These are phyloP conservation scores for Orbicella faveolata DNA, from an alignment of 64 coral and sea anemone species.

Conservation along the genomic window DNA sequence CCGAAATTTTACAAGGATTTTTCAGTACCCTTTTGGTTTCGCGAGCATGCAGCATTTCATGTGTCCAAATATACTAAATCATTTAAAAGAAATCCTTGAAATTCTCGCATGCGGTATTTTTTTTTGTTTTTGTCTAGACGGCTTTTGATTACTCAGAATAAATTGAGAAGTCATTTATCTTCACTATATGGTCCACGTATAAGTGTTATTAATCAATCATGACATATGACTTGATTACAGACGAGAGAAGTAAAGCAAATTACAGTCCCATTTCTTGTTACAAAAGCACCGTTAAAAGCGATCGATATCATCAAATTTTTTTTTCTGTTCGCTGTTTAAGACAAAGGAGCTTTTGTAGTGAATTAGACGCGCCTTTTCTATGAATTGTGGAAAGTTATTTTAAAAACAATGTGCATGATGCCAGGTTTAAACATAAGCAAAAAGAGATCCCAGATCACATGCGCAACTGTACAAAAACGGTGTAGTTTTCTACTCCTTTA, in stretches of 20 bases:
- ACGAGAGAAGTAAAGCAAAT: neutral
- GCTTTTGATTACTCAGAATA: neutral
- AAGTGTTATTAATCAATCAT: neutral
- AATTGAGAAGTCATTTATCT: neutral
- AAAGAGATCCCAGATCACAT: neutral
- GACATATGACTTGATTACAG: neutral
- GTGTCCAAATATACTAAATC: neutral
- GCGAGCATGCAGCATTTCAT: neutral
- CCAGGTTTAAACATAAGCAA: neutral
- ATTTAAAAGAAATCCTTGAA: neutral
- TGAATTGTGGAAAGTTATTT: neutral
- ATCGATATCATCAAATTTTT: neutral
- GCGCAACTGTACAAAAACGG: neutral
- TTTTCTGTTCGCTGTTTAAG: neutral
- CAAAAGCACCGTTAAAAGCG: neutral
- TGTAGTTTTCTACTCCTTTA: neutral
- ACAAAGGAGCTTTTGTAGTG: neutral
- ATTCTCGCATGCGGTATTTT: neutral
- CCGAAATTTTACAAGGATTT: too few species aligned
- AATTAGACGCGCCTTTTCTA: neutral
- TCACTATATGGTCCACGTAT: neutral
- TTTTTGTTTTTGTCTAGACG: neutral
- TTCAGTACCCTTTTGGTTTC: neutral
- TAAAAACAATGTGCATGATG: neutral
- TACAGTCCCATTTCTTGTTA: neutral